These are phyloP conservation scores for Strigamia transsilvanica DNA, from an alignment of 2,888 invertebrate species.

Conservation along the genomic window DNA sequence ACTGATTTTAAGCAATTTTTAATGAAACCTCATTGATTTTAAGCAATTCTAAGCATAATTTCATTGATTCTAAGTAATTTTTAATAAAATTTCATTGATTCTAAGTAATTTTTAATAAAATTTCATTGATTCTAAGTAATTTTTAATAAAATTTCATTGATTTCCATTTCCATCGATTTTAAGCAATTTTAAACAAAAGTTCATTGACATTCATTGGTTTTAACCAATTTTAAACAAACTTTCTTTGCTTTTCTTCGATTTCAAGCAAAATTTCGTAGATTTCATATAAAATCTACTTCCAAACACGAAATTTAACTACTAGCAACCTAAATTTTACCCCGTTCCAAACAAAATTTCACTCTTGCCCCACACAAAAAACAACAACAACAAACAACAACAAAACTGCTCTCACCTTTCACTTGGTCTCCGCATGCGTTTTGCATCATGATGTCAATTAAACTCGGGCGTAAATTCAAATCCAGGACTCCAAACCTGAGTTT, in stretches of 20 bases:
- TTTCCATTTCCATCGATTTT: neutral
- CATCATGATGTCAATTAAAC: neutral
- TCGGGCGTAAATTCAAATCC: neutral
- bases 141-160: too few relatives aligned
- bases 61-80: neutral
- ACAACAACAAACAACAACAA: neutral
- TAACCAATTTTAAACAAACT: too few relatives aligned
- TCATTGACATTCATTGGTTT: neutral
- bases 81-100: neutral
- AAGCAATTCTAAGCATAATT: neutral
- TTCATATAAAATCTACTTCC: too few relatives aligned
- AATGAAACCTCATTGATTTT: neutral
- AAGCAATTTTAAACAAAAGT: neutral
- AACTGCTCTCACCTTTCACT: neutral
- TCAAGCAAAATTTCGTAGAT: too few relatives aligned
- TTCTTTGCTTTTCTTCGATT: too few relatives aligned
- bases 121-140: neutral
- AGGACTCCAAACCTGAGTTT: neutral
- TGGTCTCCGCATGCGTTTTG: neutral
- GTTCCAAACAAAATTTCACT: too few relatives aligned
- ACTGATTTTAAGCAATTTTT: too few relatives aligned
- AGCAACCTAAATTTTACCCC: too few relatives aligned
- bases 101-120: neutral
- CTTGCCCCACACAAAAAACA: too few relatives aligned
- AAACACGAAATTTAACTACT: too few relatives aligned